phyloP scores from a whole-genome alignment of 2,113 vertebrate genomes.

The Eretmochelys imbricata region DNA sequence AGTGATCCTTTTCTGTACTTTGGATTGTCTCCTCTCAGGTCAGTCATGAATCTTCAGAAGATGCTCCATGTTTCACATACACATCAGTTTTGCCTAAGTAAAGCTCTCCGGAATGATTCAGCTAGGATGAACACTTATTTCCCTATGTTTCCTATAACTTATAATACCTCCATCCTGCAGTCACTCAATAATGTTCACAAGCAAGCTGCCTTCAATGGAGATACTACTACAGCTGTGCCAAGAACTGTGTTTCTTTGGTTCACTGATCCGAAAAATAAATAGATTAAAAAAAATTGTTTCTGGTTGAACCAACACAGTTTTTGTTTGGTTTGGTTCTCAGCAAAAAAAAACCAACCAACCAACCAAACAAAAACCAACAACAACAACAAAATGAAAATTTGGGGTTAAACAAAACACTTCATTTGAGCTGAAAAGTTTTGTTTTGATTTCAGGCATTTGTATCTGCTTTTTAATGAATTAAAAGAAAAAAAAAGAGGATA shows the following conservation, averaged over 20 bases:
- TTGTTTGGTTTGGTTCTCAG: not conserved
- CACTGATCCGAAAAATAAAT: not conserved
- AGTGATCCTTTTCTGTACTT: not conserved
- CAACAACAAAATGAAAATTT: not conserved
- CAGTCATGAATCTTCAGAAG: not conserved
- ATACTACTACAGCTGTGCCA: not conserved
- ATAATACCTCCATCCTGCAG: not conserved
- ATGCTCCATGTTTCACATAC: not conserved
- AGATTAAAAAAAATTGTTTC: not conserved
- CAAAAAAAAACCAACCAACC: not conserved
- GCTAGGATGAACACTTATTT: not conserved
- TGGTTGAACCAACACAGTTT: not conserved
- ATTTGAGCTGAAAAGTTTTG: not conserved
- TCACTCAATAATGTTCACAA: not conserved
- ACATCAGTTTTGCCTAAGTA: not conserved
- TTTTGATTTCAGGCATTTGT: not conserved
- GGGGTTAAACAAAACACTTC: not conserved
- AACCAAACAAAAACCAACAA: too few relatives aligned
- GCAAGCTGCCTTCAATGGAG: not conserved
- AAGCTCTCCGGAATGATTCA: not conserved
- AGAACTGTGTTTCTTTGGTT: not conserved
- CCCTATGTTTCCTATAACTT: not conserved
- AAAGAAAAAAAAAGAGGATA: not conserved
- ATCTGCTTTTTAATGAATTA: not conserved
- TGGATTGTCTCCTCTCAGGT: not conserved